Conservation (phyloP, 2,888 invertebrate genomes). For the Unio pictorum region DNA sequence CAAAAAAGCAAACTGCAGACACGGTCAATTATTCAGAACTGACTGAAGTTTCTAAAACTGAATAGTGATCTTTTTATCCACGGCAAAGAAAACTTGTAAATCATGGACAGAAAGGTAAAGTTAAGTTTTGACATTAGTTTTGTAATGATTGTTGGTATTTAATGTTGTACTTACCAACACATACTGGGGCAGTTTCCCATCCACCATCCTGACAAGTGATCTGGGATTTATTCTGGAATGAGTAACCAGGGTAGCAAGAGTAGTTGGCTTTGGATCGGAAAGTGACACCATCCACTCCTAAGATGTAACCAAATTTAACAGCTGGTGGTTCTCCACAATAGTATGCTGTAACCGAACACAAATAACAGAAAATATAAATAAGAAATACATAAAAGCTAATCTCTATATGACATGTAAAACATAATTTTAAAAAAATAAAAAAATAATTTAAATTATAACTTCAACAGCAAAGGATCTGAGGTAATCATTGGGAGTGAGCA, state of each 20-base stretch:
- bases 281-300: conserved; percentile 37
- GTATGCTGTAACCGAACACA: conserved; percentile 34
- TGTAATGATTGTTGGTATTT: neutral
- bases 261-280: conserved; percentile 44
- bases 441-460: no score
- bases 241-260: conserved; percentile 52
- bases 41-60: no score
- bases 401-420: no score
- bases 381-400: no score
- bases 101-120: no score
- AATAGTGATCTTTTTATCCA: no score
- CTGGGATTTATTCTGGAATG: conserved; percentile 8
- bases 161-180: conserved; percentile 35
- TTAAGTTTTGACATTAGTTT: no score
- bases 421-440: no score
- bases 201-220: conserved; percentile 41
- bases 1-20: neutral
- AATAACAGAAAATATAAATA: neutral
- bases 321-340: conserved; percentile 54
- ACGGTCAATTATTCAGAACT: neutral
- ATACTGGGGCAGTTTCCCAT: conserved; percentile 46
- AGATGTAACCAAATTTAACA: conserved; percentile 50
- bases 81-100: no score
- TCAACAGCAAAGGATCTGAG: no score
- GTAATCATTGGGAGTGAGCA: no score